Percentiles rank a stretch among this genome's conserved stretches.
Conservation (phyloP, 2,113 vertebrate species). For the Triplophysa rosa region DNA sequence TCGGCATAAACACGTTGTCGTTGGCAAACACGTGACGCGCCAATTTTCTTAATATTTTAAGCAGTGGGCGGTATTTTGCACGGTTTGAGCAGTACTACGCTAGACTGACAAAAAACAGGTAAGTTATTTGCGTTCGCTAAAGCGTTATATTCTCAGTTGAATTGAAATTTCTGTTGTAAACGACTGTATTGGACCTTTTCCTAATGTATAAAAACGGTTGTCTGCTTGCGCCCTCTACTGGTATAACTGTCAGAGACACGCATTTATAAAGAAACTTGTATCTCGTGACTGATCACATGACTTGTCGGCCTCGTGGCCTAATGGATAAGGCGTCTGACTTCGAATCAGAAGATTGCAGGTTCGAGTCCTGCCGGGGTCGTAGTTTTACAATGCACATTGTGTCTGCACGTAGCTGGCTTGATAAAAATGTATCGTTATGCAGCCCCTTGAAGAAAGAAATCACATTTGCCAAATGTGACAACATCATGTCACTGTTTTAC, state of each 20-base stretch:
- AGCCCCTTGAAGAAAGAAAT: too few relatives aligned
- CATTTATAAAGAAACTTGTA: too few relatives aligned
- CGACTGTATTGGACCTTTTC: neutral
- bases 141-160: neutral
- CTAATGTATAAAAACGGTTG: too few relatives aligned
- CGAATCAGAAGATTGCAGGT: constrained; percentile 56
- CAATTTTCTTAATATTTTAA: too few relatives aligned
- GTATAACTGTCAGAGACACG: neutral
- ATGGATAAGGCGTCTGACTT: constrained; percentile 58
- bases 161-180: neutral
- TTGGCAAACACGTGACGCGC: too few relatives aligned
- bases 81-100: too few relatives aligned
- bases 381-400: neutral
- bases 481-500: too few relatives aligned
- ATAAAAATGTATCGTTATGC: too few relatives aligned
- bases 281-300: neutral
- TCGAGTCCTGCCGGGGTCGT: constrained; percentile 53
- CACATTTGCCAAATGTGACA: too few relatives aligned
- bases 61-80: too few relatives aligned
- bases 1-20: too few relatives aligned
- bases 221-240: neutral
- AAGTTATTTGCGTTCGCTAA: neutral
- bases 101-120: too few relatives aligned
- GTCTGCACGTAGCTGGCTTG: neutral
- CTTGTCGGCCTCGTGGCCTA: constrained; percentile 42